These are phyloP conservation scores for Eublepharis macularius DNA, from an alignment of 2,113 vertebrate species.

Conservation along the genomic window DNA sequence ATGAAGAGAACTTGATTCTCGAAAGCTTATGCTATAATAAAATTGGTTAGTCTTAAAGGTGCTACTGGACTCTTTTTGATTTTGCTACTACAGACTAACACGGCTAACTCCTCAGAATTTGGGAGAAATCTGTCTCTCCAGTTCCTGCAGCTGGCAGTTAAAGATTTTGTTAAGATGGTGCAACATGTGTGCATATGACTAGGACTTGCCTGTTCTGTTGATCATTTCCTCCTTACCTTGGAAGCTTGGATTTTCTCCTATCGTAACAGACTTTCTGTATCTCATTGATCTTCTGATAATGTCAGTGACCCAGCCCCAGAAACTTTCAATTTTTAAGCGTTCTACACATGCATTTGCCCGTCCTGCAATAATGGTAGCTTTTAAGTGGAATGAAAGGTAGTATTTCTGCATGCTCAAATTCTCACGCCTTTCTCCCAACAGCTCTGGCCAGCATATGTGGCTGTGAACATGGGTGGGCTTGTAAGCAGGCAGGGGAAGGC, in stretches of 20 bases:
- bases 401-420: not conserved
- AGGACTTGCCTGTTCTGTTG: conserved; percentile 64
- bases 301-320: conserved; percentile 11
- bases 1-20: too few species aligned
- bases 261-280: conserved; percentile 49
- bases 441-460: too few species aligned
- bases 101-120: too few species aligned
- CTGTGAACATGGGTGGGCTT: too few species aligned
- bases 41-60: too few species aligned
- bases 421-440: not conserved
- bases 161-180: conserved; percentile 45
- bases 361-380: not conserved
- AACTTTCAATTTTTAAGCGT: not conserved
- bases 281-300: conserved; percentile 57
- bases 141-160: not conserved
- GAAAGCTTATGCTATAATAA: too few species aligned
- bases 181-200: conserved; percentile 52
- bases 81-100: too few species aligned
- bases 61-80: too few species aligned
- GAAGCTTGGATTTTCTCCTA: conserved; percentile 67
- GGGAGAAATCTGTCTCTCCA: not conserved
- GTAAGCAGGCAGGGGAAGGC: too few species aligned
- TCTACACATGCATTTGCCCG: not conserved
- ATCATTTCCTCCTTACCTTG: conserved; percentile 73
- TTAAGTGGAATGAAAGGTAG: not conserved